Evolutionary conservation across 1,140 invertebrate genomes (phyloP).

Genomic region (Melitaea cinxia): DNA sequence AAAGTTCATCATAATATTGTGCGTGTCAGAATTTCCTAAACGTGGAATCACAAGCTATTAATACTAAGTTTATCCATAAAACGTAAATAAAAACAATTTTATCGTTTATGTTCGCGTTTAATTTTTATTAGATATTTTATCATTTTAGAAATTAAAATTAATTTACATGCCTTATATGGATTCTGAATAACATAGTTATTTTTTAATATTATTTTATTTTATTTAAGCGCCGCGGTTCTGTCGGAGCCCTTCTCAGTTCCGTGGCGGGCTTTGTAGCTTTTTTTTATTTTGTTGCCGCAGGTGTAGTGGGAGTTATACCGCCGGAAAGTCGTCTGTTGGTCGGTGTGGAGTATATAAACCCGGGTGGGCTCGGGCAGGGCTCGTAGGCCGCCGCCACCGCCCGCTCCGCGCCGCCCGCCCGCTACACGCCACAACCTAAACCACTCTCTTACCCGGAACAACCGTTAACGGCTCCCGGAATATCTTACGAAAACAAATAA

Average conservation of each 20-base stretch:
- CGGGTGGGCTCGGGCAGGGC: conserved; percentile 65
- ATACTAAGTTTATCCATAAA: conserved; percentile 70
- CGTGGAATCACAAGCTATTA: conserved; percentile 54
- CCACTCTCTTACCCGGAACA: conserved; percentile 55
- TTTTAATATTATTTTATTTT: conserved; percentile 55
- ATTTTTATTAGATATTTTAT: conserved; percentile 22
- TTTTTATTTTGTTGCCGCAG: conserved; percentile 79
- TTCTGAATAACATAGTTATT: conserved; percentile 46
- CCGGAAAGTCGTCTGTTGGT: conserved; percentile 76
- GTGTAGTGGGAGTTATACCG: conserved; percentile 78
- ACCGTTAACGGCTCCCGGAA: conserved; percentile 69
- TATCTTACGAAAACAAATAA: conserved; percentile 71
- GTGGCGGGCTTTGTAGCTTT: conserved; percentile 75
- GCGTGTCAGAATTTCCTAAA: conserved; percentile 70
- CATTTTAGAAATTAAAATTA: conserved; percentile 16
- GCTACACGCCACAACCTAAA: conserved; percentile 48
- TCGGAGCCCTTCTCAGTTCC: conserved; percentile 55
- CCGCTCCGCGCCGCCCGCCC: conserved; percentile 39
- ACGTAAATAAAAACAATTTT: conserved; percentile 8
- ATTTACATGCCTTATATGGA: conserved; percentile 23
- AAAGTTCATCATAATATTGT: conserved; percentile 58
- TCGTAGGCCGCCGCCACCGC: conserved; percentile 54
- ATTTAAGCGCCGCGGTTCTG: conserved; percentile 62
- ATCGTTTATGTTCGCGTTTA: conserved; percentile 36
- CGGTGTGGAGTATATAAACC: conserved; percentile 73